These are phyloP conservation scores for Nebria salina DNA, from an alignment of 2,888 invertebrate genomes.

Conservation along the genomic window DNA sequence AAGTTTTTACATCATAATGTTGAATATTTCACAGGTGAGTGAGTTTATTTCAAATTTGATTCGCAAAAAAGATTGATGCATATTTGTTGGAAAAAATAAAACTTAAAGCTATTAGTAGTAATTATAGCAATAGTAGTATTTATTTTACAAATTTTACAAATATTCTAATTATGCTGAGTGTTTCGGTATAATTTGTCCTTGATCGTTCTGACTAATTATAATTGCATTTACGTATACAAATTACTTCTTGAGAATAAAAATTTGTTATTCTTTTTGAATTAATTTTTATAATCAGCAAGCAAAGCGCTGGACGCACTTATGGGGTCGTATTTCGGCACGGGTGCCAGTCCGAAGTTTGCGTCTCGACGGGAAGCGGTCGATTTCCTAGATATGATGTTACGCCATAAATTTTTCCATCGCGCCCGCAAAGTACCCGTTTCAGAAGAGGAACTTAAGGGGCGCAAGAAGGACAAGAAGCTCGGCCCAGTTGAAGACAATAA, in stretches of 20 bases:
- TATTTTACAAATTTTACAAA: conserved; percentile 4
- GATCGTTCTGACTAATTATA: not conserved
- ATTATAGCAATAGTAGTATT: not conserved
- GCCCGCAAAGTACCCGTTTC: conserved; percentile 87
- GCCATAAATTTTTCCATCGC: conserved; percentile 95
- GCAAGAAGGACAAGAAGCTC: conserved; percentile 66
- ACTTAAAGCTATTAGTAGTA: not conserved
- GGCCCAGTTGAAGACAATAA: conserved; percentile 59
- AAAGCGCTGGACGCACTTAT: conserved; percentile 93
- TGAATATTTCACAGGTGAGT: conserved; percentile 91
- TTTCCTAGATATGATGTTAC: conserved; percentile 84
- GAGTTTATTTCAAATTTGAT: not conserved
- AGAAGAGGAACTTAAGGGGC: conserved; percentile 73
- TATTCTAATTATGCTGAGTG: not conserved
- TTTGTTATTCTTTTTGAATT: no score
- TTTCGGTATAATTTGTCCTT: not conserved
- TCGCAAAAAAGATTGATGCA: not conserved
- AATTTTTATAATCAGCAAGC: conserved; percentile 64
- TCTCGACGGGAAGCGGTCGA: conserved; percentile 82
- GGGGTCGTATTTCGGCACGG: conserved; percentile 89
- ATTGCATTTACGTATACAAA: no score
- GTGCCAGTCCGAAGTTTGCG: conserved; percentile 80
- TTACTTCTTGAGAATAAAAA: no score
- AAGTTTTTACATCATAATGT: conserved; percentile 97
- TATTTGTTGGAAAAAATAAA: not conserved